Evolutionary conservation across 2,888 invertebrate genomes (phyloP), one percentile per base, ranked within the genome.

Genomic region (Eulithis prunata): DNA sequence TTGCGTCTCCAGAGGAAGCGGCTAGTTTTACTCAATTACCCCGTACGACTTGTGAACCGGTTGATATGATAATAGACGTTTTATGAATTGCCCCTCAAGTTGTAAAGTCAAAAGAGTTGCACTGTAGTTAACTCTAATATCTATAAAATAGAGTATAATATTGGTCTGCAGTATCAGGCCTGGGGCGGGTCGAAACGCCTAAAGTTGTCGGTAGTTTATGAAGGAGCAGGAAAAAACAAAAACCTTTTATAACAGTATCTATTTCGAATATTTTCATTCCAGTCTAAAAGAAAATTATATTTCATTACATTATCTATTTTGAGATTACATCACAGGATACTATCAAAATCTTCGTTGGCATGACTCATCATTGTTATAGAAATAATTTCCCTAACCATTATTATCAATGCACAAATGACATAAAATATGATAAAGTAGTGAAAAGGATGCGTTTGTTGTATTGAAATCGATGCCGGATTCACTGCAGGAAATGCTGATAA

Each of bases 381-480:
- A 47, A 47, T 13, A 14, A 47, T 14, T 14, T 47, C 10, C 47
- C 13, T 13, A 46, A 2, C 21, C 46, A 46, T 7, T 46, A 13
- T 13, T 7, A 46, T 14, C 14, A 1, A 47, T 13, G n/a, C 4
- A 46, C 45, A 32, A 32, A 32, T 4, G 32, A 32, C 32, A 6
- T 41, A 41, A 49, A 11, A 4, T 10, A 21, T 49, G 21, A 49
- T 49, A 49, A 49, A 21, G 11, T 47, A n/a, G 10, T 10, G 4
- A 49, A 49, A 14, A 21, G 49, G 49, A 49, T 49, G 21, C 54
- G 38, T 4, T 53, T 32, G 43, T 13, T 41, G n/a, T 51, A 11
- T 41, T 43, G 41, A 13, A 41, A 58, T 52, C 41, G 46, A 46
- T 46, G n/a, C 54, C 54, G 61, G 61, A 61, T 54, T 47, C 61